phyloP scores from a whole-genome alignment of 92 coral and sea anemone genomes.

The Phenganax stokvisi region DNA sequence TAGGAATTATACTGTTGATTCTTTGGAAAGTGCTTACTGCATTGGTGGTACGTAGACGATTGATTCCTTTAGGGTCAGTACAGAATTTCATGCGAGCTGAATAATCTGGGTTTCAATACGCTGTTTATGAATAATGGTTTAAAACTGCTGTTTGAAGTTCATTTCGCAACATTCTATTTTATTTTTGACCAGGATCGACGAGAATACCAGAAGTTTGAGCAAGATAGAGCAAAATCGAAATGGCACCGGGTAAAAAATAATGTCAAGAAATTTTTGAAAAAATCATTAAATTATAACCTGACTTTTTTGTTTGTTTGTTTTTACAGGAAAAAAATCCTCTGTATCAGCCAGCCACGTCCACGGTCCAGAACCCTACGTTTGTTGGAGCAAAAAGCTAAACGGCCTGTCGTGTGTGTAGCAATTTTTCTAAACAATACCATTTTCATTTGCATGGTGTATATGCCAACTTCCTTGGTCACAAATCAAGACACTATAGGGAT shows the following conservation, averaged over 20 bases:
- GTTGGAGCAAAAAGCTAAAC: constrained; percentile 53
- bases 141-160: too few relatives aligned
- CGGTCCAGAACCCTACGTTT: constrained; percentile 84
- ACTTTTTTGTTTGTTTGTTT: neutral
- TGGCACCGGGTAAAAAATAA: constrained; percentile 21
- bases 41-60: constrained; percentile 65
- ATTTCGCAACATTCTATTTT: neutral
- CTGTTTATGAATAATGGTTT: too few relatives aligned
- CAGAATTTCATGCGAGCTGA: too few relatives aligned
- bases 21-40: constrained; percentile 63
- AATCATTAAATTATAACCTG: neutral
- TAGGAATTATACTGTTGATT: constrained; percentile 64
- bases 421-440: neutral
- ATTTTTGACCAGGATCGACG: constrained; percentile 22
- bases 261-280: neutral
- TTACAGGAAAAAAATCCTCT: constrained; percentile 90
- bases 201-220: constrained; percentile 29
- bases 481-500: neutral
- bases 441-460: neutral
- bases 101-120: too few relatives aligned
- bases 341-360: constrained; percentile 80
- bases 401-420: neutral
- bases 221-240: constrained; percentile 15
- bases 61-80: neutral
- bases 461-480: neutral